A percentile compares a stretch with the other conserved stretches of the same genome.
phyloP scores from a whole-genome alignment of 2,113 vertebrate species.

The Recurvirostra avosetta region DNA sequence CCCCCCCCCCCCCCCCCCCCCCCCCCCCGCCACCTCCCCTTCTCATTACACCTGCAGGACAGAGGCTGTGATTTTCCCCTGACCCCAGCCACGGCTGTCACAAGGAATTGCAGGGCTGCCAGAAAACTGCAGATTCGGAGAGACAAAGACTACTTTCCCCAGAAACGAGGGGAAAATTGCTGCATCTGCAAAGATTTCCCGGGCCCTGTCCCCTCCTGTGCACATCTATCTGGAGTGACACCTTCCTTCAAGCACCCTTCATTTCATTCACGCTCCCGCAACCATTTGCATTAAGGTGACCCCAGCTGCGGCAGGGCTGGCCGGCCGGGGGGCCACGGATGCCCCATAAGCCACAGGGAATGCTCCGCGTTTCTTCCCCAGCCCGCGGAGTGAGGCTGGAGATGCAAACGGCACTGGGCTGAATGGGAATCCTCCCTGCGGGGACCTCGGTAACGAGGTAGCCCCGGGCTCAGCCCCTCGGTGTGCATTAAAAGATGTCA shows the following conservation, averaged over 20 bases:
- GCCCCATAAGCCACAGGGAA: not conserved
- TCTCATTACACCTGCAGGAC: conserved; percentile 51
- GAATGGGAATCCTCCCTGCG: not conserved
- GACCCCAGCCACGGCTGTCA: conserved; percentile 44
- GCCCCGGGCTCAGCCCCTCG: not conserved
- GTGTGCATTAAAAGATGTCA: not conserved
- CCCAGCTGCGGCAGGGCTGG: not conserved
- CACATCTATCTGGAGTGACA: conserved; percentile 42
- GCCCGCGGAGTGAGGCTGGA: not conserved
- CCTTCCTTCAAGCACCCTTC: conserved; percentile 60
- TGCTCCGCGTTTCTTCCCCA: not conserved
- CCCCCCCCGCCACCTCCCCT: not conserved
- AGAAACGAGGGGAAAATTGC: conserved; percentile 40
- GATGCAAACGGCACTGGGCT: not conserved
- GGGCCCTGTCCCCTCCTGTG: conserved; percentile 3
- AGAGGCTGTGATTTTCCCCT: conserved; percentile 37
- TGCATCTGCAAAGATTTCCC: conserved; percentile 59
- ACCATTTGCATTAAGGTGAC: conserved; percentile 20
- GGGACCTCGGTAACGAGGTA: not conserved
- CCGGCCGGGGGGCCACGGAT: accelerated
- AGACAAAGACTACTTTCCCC: conserved; percentile 47
- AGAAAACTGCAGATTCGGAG: conserved; percentile 36
- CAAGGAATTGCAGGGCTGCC: conserved; percentile 48
- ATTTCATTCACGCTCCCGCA: not conserved
- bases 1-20: not conserved